Evolutionary conservation across 2,888 invertebrate species (phyloP).

Genomic region (Latheticus oryzae): DNA sequence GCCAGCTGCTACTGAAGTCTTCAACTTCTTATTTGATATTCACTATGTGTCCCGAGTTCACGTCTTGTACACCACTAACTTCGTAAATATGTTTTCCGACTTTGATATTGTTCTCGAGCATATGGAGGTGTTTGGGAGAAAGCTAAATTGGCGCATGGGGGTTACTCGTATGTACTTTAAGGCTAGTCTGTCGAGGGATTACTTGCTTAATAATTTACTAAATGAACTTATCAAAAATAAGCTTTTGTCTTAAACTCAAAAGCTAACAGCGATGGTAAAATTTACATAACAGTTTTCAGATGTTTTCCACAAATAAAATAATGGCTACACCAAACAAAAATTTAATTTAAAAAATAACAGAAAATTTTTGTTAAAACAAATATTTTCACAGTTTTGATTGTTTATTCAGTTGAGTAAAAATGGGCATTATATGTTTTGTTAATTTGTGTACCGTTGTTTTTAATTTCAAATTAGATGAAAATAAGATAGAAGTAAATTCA

Average conservation of each 20-base stretch:
- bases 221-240: slow-evolving; percentile 42
- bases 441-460: too few relatives aligned
- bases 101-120: slow-evolving; percentile 55
- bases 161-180: slow-evolving; percentile 34
- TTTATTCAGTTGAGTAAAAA: too few relatives aligned
- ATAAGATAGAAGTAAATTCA: too few relatives aligned
- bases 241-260: slow-evolving; percentile 26
- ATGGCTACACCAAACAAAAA: too few relatives aligned
- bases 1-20: slow-evolving; percentile 62
- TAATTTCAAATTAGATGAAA: too few relatives aligned
- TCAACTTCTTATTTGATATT: slow-evolving; percentile 64
- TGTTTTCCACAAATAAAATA: too few relatives aligned
- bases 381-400: too few relatives aligned
- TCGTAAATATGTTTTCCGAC: slow-evolving; percentile 59
- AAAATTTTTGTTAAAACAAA: too few relatives aligned
- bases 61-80: slow-evolving; percentile 59
- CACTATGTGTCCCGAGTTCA: slow-evolving; percentile 59
- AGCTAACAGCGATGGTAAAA: slow-evolving; percentile 35
- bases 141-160: slow-evolving; percentile 33
- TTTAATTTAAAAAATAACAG: too few relatives aligned
- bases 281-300: too few relatives aligned
- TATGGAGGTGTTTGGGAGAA: slow-evolving; percentile 43
- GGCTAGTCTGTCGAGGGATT: slow-evolving; percentile 34
- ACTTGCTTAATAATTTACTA: slow-evolving; percentile 39
- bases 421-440: too few relatives aligned